phyloP scores from a whole-genome alignment of 2,888 invertebrate genomes.

The Lysandra bellargus region DNA sequence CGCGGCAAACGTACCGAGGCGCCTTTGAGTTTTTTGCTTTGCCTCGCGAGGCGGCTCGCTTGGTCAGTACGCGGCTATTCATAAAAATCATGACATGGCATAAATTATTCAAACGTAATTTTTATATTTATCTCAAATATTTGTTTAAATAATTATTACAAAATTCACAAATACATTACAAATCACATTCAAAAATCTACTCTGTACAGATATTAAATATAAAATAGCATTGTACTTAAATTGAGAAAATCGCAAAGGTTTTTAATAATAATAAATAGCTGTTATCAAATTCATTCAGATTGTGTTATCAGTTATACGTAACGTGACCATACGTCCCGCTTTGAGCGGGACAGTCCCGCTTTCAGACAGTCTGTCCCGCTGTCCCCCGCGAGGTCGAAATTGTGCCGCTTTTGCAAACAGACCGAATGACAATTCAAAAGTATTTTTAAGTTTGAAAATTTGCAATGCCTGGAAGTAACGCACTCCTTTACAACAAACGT shows the following conservation, averaged over 20 bases:
- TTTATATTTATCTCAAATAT: not conserved
- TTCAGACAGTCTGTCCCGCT: too few species aligned
- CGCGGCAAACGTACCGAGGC: too few species aligned
- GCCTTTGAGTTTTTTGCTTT: too few species aligned
- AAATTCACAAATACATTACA: not conserved
- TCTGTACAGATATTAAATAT: not conserved
- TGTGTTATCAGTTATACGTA: not conserved
- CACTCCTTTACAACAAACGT: too few species aligned
- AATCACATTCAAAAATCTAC: not conserved
- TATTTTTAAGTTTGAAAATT: too few species aligned
- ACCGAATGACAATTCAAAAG: too few species aligned
- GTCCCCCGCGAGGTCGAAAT: too few species aligned
- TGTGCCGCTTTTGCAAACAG: too few species aligned
- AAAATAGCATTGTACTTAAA: conserved; percentile 13
- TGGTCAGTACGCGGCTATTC: not conserved
- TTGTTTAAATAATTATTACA: not conserved
- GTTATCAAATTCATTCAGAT: not conserved
- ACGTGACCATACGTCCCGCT: too few species aligned
- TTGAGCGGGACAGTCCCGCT: too few species aligned
- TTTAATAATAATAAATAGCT: not conserved
- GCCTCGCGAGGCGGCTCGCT: too few species aligned
- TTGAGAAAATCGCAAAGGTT: not conserved
- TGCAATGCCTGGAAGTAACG: too few species aligned
- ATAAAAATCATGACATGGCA: not conserved
- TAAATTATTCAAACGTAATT: not conserved